Base-by-base conservation (phyloP, 2,888 invertebrate genomes). In the Stegana nigrithorax region DNA sequence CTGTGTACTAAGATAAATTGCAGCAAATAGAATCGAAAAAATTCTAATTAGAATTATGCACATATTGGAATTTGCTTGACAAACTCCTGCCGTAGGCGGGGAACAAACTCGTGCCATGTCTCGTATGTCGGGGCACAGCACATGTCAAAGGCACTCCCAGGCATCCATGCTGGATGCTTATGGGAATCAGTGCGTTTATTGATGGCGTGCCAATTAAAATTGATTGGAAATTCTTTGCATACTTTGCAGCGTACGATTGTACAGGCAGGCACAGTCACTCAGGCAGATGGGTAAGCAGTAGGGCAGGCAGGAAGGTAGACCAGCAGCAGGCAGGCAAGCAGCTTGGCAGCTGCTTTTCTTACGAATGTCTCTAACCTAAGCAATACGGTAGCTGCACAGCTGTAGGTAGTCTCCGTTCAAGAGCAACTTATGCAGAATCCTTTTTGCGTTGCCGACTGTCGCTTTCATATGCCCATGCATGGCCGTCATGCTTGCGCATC, bases 141-240 rank as follows among this genome's bases (percentile, higher is more conserved):
- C n/a, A n/a, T n/a, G n/a, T n/a, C n/a, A n/a, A n/a, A n/a, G n/a
- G n/a, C n/a, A n/a, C n/a, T n/a, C n/a, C n/a, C n/a, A n/a, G n/a
- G n/a, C n/a, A n/a, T n/a, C n/a, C n/a, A n/a, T n/a, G n/a, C n/a
- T n/a, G n/a, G 51, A 53, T 25, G 36, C 47, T 53, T 53, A 55
- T 53, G 56, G 57, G 55, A 66, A 68, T 69, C 71, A 65, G 65
- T 65, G 72, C 65, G n/a, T n/a, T 74, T 81, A 78, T 82, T 83
- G 82, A 82, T 82, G 82, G 79, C 78, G 77, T 81, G 81, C 82
- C 83, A 83, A 83, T 82, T 83, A 81, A 82, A 83, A 83, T 83
- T 83, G 82, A 83, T 83, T 83, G 82, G 76, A 82, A 80, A 83
- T 83, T 83, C 81, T 78, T 77, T 66, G 73, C 76, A 83, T 83